A percentile compares a stretch with the other conserved stretches of the same genome.
Conservation (phyloP, 2,888 invertebrate genomes). For the Dryobota labecula region DNA sequence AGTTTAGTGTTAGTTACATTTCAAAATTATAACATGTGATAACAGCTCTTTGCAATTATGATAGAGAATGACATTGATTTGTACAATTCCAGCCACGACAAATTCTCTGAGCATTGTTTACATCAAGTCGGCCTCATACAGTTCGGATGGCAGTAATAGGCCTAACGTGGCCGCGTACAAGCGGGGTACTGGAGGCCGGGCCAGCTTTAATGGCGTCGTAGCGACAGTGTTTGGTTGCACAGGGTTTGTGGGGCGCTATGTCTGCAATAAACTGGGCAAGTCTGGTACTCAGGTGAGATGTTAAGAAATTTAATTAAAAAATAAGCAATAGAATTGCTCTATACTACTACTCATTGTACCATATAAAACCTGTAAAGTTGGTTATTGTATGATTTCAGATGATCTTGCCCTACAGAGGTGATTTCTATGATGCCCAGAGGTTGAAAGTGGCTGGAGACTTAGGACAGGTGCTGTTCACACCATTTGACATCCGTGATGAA, state of each 20-base stretch:
- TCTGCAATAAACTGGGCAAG: slow-evolving; percentile 97
- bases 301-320: background rate
- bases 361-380: background rate
- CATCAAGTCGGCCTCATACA: slow-evolving; percentile 88
- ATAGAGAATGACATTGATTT: slow-evolving; percentile 7
- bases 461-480: slow-evolving; percentile 98
- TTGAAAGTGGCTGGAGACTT: slow-evolving; percentile 97
- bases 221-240: slow-evolving; percentile 99
- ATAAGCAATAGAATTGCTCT: background rate
- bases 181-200: slow-evolving; percentile 97
- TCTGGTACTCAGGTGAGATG: slow-evolving; percentile 93
- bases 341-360: background rate
- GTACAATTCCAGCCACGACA: slow-evolving; percentile 78
- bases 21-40: slow-evolving; percentile 30
- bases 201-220: slow-evolving; percentile 98
- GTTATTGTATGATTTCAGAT: slow-evolving; percentile 90
- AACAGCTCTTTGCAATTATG: slow-evolving; percentile 5
- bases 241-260: slow-evolving; percentile 96
- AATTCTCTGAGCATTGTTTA: slow-evolving; percentile 85
- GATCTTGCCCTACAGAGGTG: slow-evolving; percentile 97
- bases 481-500: slow-evolving; percentile 96
- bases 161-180: slow-evolving; percentile 93
- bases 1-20: slow-evolving; percentile 21
- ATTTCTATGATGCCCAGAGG: slow-evolving; percentile 94
- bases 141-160: slow-evolving; percentile 85